Percentiles rank a stretch among this genome's conserved stretches.
These are phyloP conservation scores for Epinephelus awoara DNA, from an alignment of 2,797 vertebrate species.

Conservation along the genomic window DNA sequence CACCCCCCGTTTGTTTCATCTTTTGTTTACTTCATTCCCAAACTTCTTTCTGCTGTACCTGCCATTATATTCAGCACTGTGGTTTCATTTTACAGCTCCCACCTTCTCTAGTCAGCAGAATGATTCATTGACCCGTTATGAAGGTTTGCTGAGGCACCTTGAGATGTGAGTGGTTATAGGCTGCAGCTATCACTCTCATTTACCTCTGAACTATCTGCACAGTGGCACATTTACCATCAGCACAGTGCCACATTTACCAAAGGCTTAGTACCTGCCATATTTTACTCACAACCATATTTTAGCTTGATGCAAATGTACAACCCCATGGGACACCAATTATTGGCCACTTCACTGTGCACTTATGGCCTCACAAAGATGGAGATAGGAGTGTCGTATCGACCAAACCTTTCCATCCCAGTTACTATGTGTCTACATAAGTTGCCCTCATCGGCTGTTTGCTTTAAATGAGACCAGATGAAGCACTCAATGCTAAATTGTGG, in stretches of 20 bases:
- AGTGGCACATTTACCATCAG: neutral
- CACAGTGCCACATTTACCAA: neutral
- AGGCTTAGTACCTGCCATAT: neutral
- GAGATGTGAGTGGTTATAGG: constrained; percentile 19
- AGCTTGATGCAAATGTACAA: neutral
- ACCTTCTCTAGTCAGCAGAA: constrained; percentile 29
- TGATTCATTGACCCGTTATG: constrained; percentile 30
- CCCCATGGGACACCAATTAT: neutral
- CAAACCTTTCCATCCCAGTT: constrained; percentile 4
- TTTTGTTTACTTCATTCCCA: constrained; percentile 38
- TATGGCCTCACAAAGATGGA: neutral
- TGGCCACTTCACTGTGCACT: neutral
- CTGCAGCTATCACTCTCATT: constrained; percentile 12
- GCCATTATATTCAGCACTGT: constrained; percentile 12
- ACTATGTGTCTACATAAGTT: neutral
- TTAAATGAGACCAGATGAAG: neutral
- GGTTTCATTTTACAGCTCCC: constrained; percentile 25
- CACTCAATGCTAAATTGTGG: neutral
- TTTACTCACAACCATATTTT: neutral
- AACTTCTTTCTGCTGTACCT: constrained; percentile 37
- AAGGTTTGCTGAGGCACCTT: constrained; percentile 27
- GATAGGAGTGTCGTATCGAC: neutral
- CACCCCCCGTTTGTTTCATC: constrained; percentile 40
- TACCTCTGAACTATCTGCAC: constrained; percentile 1
- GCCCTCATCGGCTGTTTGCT: neutral